Evolutionary conservation across 1,140 invertebrate species (phyloP).

Genomic region (Aplysia californica): DNA sequence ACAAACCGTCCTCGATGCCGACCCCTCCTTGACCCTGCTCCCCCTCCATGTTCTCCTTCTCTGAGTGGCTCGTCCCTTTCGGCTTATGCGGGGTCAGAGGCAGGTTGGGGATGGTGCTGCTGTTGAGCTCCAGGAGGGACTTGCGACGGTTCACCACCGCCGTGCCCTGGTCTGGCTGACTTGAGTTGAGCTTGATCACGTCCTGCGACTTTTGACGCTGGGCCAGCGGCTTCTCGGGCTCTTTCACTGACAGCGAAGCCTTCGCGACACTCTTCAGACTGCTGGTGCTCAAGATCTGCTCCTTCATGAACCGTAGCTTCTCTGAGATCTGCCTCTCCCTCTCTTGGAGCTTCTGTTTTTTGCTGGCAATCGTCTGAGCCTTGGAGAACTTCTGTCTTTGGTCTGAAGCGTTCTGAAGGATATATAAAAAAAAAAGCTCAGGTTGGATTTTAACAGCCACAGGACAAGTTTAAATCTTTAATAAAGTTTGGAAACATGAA

Average conservation of each 20-base stretch:
- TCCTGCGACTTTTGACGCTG: constrained; percentile 18
- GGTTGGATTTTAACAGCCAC: no score
- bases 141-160: constrained; percentile 31
- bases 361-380: constrained; percentile 9
- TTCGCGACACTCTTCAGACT: no score
- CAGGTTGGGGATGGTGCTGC: constrained; percentile 49
- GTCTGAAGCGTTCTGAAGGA: no score
- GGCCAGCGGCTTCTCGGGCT: no score
- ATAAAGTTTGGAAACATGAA: no score
- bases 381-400: not conserved
- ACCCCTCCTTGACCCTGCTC: not conserved
- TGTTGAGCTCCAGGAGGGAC: constrained; percentile 48
- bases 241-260: no score
- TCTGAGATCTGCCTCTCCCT: constrained; percentile 27
- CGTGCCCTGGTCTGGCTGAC: not conserved
- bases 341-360: constrained; percentile 19
- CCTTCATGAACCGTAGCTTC: constrained; percentile 10
- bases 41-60: not conserved
- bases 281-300: no score
- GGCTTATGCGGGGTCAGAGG: constrained; percentile 22
- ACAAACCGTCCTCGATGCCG: not conserved
- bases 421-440: no score
- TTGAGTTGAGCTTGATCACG: not conserved
- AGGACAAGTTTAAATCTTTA: no score
- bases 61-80: not conserved